Evolutionary conservation across 2,113 vertebrate species (phyloP).

Genomic region (Taurulus bubalis): DNA sequence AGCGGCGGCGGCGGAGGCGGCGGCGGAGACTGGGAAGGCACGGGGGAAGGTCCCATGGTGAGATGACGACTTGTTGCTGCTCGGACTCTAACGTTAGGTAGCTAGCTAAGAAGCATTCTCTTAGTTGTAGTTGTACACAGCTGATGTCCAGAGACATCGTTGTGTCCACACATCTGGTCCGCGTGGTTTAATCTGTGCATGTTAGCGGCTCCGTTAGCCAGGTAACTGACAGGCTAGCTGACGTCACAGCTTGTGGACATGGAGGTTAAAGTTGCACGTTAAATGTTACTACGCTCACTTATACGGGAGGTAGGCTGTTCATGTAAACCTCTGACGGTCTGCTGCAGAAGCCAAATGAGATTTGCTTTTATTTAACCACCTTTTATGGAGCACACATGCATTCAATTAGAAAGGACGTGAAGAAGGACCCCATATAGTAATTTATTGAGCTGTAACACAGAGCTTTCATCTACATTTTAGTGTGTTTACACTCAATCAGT

Average conservation of each 20-base stretch:
- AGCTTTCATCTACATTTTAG: background rate
- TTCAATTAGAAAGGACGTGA: background rate
- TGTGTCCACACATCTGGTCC: background rate
- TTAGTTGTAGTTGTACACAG: background rate
- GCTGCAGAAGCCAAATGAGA: background rate
- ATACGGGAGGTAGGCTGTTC: no score
- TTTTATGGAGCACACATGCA: background rate
- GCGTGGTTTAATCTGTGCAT: background rate
- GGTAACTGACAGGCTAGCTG: slow-evolving; percentile 15
- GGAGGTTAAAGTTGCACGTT: background rate
- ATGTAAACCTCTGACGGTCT: background rate
- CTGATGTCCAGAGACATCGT: background rate
- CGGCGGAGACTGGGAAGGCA: slow-evolving; percentile 83
- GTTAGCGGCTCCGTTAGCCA: background rate
- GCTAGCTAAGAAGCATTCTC: slow-evolving; percentile 39
- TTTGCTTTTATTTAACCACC: no score
- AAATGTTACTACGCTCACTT: no score
- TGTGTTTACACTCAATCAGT: background rate
- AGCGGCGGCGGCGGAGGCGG: slow-evolving; percentile 15
- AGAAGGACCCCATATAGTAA: background rate
- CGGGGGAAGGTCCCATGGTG: slow-evolving; percentile 75
- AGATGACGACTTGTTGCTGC: slow-evolving; percentile 64
- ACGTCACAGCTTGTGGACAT: background rate
- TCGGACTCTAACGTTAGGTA: background rate
- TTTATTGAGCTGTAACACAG: background rate